Evolutionary conservation across 1,140 invertebrate species (phyloP).

Genomic region (Trypoxylus dichotomus): DNA sequence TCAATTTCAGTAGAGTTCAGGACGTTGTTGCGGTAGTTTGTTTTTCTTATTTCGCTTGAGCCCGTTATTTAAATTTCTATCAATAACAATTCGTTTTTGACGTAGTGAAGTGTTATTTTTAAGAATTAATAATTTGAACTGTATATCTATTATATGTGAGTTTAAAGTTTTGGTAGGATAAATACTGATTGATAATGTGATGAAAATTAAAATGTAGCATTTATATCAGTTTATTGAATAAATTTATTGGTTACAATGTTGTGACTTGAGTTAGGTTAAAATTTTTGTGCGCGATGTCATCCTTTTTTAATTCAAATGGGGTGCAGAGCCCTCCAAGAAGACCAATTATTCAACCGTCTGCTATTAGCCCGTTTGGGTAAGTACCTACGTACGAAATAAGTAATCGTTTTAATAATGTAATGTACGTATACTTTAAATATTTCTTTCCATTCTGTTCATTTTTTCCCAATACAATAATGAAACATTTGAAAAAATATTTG

Average conservation of each 20-base stretch:
- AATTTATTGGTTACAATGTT: neutral
- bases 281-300: conserved; percentile 16
- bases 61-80: conserved; percentile 2
- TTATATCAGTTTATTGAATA: neutral
- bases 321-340: conserved; percentile 38
- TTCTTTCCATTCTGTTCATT: too few species aligned
- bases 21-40: conserved; percentile 12
- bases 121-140: neutral
- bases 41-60: conserved; percentile 15
- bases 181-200: neutral
- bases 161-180: neutral
- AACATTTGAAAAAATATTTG: too few species aligned
- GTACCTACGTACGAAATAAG: neutral
- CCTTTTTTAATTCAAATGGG: conserved; percentile 39
- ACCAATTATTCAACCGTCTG: conserved; percentile 40
- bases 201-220: neutral
- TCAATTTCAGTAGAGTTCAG: conserved; percentile 31
- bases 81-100: neutral
- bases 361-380: conserved; percentile 42
- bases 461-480: too few species aligned
- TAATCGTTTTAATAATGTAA: too few species aligned
- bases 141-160: neutral
- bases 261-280: neutral
- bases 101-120: neutral
- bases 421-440: too few species aligned